phyloP scores from a whole-genome alignment of 2,797 vertebrate species.

The Echiichthys vipera region DNA sequence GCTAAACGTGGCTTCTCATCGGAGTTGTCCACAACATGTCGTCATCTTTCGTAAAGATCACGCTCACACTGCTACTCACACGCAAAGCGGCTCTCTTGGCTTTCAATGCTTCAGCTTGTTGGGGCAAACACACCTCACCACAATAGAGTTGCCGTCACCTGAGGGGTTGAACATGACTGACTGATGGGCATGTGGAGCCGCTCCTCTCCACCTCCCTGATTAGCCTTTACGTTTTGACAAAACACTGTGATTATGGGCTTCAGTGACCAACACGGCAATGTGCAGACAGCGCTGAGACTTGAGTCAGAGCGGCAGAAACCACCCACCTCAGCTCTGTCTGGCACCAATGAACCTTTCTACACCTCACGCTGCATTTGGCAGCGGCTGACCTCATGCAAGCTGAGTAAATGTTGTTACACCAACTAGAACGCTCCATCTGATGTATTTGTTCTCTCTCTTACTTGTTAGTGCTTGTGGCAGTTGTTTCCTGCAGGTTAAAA shows the following conservation, averaged over 20 bases:
- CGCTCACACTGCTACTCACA: constrained; percentile 38
- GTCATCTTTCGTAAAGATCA: constrained; percentile 48
- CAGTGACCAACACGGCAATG: constrained; percentile 41
- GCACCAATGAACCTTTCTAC: constrained; percentile 39
- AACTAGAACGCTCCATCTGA: neutral
- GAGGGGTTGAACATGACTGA: constrained; percentile 53
- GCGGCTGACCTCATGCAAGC: constrained; percentile 31
- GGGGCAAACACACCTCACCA: constrained; percentile 53
- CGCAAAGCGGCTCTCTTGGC: constrained; percentile 48
- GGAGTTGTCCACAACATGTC: constrained; percentile 13
- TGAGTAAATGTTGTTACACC: constrained; percentile 29
- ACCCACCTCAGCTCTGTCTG: constrained; percentile 51
- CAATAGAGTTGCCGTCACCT: constrained; percentile 49
- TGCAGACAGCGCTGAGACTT: constrained; percentile 43
- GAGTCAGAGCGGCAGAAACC: constrained; percentile 45
- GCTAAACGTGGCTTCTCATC: constrained; percentile 10
- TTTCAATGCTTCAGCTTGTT: constrained; percentile 65
- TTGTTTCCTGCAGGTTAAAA: constrained; percentile 10
- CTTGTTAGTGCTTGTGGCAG: neutral
- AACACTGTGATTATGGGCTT: constrained; percentile 74
- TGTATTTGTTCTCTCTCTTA: neutral
- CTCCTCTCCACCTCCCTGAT: constrained; percentile 54
- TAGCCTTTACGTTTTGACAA: constrained; percentile 68
- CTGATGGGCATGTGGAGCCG: constrained; percentile 69
- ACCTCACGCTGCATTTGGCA: constrained; percentile 14